Evolutionary conservation across 2,888 invertebrate genomes (phyloP).

Genomic region (Corythucha ciliata): DNA sequence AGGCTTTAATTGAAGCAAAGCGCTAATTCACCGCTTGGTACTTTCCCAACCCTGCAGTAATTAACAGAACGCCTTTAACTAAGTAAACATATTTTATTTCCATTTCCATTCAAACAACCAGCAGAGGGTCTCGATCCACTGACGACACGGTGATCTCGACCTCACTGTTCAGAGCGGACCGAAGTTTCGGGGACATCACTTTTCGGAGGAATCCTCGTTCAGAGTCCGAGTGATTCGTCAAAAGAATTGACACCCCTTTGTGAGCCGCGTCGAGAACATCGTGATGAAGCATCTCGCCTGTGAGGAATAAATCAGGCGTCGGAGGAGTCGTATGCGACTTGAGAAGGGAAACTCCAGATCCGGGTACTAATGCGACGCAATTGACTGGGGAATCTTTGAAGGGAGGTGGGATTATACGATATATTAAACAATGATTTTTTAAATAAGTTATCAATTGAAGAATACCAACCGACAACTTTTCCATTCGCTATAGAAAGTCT

Average conservation of each 20-base stretch:
- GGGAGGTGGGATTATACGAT: too few relatives aligned
- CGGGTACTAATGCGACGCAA: conserved; percentile 77
- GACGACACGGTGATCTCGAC: conserved; percentile 57
- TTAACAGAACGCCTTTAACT: too few relatives aligned
- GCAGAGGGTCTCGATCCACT: conserved; percentile 66
- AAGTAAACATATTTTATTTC: neutral
- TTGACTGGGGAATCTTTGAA: conserved; percentile 45
- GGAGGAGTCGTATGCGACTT: conserved; percentile 42
- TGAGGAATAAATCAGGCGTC: conserved; percentile 70
- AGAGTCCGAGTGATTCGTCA: conserved; percentile 89
- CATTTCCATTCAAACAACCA: conserved; percentile 25
- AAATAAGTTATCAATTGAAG: neutral
- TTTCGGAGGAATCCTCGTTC: conserved; percentile 80
- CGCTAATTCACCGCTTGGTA: too few relatives aligned
- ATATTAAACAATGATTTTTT: conserved; percentile 3
- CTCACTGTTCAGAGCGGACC: conserved; percentile 37
- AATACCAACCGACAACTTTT: conserved; percentile 38
- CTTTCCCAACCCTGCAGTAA: too few relatives aligned
- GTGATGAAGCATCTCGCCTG: conserved; percentile 93
- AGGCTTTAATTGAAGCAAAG: too few relatives aligned
- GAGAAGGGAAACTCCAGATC: conserved; percentile 74
- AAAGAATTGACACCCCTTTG: conserved; percentile 65
- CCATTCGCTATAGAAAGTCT: conserved; percentile 58
- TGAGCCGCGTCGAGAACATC: conserved; percentile 81
- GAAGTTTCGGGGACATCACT: conserved; percentile 44